Percentiles rank a stretch among this genome's conserved stretches.
These are phyloP conservation scores for Cyprinodon tularosa DNA, from an alignment of 2,113 vertebrate genomes.

Conservation along the genomic window DNA sequence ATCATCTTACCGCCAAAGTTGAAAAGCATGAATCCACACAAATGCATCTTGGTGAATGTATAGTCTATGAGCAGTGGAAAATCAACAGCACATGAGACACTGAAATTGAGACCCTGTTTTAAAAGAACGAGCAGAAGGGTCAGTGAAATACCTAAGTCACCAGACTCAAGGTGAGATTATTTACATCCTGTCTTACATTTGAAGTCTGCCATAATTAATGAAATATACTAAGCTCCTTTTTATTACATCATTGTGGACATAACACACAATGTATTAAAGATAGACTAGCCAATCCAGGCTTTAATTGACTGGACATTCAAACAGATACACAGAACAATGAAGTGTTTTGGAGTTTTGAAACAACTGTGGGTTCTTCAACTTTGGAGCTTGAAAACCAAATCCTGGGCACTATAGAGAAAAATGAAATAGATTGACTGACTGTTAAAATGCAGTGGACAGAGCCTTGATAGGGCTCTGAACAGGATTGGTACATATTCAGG, in stretches of 20 bases:
- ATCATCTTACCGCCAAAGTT: slow-evolving; percentile 4
- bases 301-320: not conserved
- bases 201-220: not conserved
- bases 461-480: not conserved
- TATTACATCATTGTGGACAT: not conserved
- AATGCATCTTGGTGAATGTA: slow-evolving; percentile 2
- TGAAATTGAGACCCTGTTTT: slow-evolving; percentile 3
- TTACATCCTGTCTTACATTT: not conserved
- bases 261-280: not conserved
- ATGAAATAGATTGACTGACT: not conserved
- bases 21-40: not conserved
- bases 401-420: too few relatives aligned
- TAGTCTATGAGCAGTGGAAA: slow-evolving; percentile 5
- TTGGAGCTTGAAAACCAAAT: too few relatives aligned
- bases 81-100: not conserved
- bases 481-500: not conserved
- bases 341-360: not conserved
- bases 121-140: not conserved
- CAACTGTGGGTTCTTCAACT: too few relatives aligned
- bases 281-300: not conserved
- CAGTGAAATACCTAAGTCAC: slow-evolving; percentile 8
- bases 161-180: slow-evolving; percentile 1
- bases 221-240: not conserved
- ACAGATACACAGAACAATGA: not conserved
- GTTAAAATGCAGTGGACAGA: not conserved